Evolutionary conservation across 2,888 invertebrate genomes (phyloP).

Genomic region (Antheraea yamamai): DNA sequence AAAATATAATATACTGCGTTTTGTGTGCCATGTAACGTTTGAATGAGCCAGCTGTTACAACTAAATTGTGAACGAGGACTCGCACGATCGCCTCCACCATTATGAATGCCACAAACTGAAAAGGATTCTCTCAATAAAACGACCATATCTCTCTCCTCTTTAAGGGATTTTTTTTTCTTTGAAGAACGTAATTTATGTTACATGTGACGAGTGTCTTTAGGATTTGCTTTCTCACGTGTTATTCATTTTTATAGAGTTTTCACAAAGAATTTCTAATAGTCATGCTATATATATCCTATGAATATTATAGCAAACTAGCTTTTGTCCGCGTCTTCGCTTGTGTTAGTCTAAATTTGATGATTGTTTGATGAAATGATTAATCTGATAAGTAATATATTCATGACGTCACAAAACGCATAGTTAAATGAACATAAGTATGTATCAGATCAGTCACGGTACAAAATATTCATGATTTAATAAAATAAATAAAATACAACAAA

Average conservation of each 20-base stretch:
- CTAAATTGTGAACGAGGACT: background rate
- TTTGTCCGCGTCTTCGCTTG: too few relatives aligned
- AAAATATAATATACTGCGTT: too few relatives aligned
- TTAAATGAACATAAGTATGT: too few relatives aligned
- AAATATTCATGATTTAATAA: too few relatives aligned
- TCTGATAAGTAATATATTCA: too few relatives aligned
- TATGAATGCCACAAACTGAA: constrained; percentile 29
- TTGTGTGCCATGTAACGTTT: background rate
- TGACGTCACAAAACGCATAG: too few relatives aligned
- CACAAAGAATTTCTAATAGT: background rate
- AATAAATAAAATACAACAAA: too few relatives aligned
- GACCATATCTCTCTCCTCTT: constrained; percentile 5
- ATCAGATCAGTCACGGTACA: too few relatives aligned
- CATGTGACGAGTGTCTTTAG: background rate
- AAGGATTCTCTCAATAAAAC: constrained; percentile 30
- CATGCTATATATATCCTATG: too few relatives aligned
- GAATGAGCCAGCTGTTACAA: background rate
- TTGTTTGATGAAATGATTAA: too few relatives aligned
- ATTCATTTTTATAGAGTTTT: background rate
- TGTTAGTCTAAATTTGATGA: too few relatives aligned
- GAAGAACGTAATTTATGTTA: background rate
- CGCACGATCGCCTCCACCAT: constrained; percentile 19
- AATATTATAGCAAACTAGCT: too few relatives aligned
- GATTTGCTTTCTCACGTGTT: background rate
- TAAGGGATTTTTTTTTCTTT: constrained; percentile 10